Evolutionary conservation across 2,113 vertebrate genomes (phyloP).

Genomic region (Synchiropus splendidus): DNA sequence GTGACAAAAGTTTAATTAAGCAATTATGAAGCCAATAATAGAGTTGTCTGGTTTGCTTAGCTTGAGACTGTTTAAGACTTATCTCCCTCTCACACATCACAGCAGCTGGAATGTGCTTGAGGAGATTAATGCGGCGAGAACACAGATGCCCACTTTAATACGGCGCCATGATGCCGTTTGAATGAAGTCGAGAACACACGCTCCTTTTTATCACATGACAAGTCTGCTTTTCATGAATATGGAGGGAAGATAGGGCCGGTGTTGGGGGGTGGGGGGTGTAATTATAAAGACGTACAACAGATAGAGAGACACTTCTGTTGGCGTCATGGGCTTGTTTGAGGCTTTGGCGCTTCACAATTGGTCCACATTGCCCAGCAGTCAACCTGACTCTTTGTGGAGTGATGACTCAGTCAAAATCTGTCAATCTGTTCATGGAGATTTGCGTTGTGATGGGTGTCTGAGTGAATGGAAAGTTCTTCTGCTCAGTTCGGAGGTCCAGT

Average conservation of each 20-base stretch:
- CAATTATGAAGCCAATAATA: constrained; percentile 99
- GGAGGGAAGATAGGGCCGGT: constrained; percentile 69
- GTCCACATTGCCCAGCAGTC: no score
- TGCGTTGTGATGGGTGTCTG: no score
- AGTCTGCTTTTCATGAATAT: constrained; percentile 99
- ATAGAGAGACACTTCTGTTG: constrained; percentile 90
- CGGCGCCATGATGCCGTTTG: constrained; percentile 87
- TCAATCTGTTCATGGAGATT: no score
- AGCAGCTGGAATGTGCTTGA: constrained; percentile 99
- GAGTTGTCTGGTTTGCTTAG: constrained; percentile 99
- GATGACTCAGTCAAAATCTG: no score
- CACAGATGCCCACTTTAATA: constrained; percentile 99
- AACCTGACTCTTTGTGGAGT: no score
- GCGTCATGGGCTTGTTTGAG: constrained; percentile 93
- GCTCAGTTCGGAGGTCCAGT: no score
- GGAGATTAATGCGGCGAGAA: constrained; percentile 98
- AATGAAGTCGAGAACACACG: constrained; percentile 99
- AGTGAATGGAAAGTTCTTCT: no score
- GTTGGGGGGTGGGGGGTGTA: constrained; percentile 81
- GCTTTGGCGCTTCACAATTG: constrained; percentile 83
- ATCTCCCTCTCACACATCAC: constrained; percentile 98
- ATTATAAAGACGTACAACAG: constrained; percentile 99
- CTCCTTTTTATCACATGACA: constrained; percentile 99
- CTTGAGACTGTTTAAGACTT: constrained; percentile 98
- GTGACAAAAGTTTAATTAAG: constrained; percentile 99